These are phyloP conservation scores for Apocrypta bakeri DNA, from an alignment of 1,140 invertebrate genomes.

Conservation along the genomic window DNA sequence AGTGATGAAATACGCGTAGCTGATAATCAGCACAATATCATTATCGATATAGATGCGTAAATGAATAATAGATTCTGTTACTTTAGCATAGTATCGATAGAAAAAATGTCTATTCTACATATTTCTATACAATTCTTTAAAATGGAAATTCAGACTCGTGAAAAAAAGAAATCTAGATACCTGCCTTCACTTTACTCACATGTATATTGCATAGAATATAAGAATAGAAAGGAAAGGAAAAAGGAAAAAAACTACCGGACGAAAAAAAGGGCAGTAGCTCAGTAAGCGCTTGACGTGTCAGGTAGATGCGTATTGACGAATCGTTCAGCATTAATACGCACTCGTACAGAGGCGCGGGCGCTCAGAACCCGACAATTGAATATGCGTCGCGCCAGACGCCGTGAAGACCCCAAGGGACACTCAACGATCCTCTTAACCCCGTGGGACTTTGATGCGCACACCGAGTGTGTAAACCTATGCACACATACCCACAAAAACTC, in stretches of 20 bases:
- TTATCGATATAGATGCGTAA: background rate
- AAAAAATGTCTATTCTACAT: background rate
- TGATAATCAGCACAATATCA: background rate
- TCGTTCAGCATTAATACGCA: conserved; percentile 52
- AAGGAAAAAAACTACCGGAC: conserved; percentile 4
- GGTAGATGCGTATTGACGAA: conserved; percentile 54
- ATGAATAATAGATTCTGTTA: too few species aligned
- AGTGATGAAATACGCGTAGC: too few species aligned
- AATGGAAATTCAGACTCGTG: conserved; percentile 1
- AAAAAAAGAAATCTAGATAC: background rate
- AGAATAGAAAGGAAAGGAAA: background rate
- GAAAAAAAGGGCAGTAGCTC: conserved; percentile 18
- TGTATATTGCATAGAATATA: background rate
- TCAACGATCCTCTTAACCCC: conserved; percentile 57
- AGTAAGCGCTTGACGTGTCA: conserved; percentile 51
- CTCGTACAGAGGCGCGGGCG: background rate
- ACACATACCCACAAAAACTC: conserved; percentile 19
- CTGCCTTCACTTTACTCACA: background rate
- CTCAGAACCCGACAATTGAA: conserved; percentile 4
- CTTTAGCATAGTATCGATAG: too few species aligned
- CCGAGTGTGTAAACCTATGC: conserved; percentile 9
- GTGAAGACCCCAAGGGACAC: conserved; percentile 19
- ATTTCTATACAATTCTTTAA: background rate
- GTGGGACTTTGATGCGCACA: conserved; percentile 57
- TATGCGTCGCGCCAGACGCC: background rate